Evolutionary conservation across 2,797 vertebrate genomes (phyloP).

Genomic region (Fringilla coelebs): DNA sequence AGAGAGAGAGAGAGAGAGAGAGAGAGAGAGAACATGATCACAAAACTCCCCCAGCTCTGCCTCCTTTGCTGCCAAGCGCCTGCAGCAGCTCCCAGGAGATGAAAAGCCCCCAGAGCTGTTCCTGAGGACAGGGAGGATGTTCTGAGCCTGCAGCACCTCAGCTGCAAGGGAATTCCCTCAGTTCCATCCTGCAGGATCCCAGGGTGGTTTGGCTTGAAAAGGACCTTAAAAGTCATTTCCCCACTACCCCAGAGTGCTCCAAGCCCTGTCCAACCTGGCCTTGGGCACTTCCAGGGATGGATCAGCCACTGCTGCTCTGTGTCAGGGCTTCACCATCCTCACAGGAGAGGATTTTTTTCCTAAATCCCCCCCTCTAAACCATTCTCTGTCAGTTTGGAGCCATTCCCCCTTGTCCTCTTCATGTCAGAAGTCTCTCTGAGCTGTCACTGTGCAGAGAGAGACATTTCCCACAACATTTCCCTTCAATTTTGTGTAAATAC

Average conservation of each 20-base stretch:
- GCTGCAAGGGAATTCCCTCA: not conserved
- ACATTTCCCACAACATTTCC: not conserved
- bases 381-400: not conserved
- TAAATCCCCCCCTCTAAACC: not conserved
- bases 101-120: not conserved
- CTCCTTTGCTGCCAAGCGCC: not conserved
- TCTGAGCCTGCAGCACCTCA: not conserved
- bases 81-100: not conserved
- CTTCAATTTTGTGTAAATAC: not conserved
- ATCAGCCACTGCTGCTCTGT: not conserved
- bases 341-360: not conserved
- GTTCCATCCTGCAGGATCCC: not conserved
- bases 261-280: fast-evolving
- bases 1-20: not conserved
- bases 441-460: not conserved
- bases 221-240: not conserved
- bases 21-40: not conserved
- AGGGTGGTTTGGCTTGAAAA: not conserved
- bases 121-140: not conserved
- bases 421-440: not conserved
- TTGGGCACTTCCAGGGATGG: not conserved
- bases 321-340: not conserved
- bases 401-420: not conserved
- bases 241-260: fast-evolving
- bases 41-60: not conserved